Percentiles rank a stretch among this genome's conserved stretches.
These are phyloP conservation scores for Salvelinus alpinus DNA, from an alignment of 2,113 vertebrate species.

Conservation along the genomic window DNA sequence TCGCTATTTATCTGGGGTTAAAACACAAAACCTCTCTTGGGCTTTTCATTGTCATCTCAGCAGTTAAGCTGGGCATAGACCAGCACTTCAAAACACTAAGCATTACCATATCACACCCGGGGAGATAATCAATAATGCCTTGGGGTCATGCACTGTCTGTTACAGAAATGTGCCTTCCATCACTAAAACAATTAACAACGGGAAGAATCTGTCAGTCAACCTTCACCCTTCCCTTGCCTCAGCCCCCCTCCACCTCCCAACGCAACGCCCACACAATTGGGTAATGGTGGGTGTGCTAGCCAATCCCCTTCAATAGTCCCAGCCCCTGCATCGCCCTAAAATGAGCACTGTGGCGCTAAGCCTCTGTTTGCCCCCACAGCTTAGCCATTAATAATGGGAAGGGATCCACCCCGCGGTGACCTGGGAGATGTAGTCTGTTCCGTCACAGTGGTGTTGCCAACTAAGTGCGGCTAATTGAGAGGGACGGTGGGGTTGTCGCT, in stretches of 20 bases:
- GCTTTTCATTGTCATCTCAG: slow-evolving; percentile 39
- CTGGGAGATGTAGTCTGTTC: slow-evolving; percentile 71
- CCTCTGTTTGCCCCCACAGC: slow-evolving; percentile 33
- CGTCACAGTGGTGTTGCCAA: slow-evolving; percentile 58
- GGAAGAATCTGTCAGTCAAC: slow-evolving; percentile 51
- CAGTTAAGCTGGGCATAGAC: slow-evolving; percentile 53
- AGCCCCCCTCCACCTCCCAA: neutral
- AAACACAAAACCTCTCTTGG: slow-evolving; percentile 23
- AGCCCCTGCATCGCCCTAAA: neutral
- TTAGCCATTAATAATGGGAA: slow-evolving; percentile 64
- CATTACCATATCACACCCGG: slow-evolving; percentile 55
- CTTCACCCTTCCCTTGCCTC: slow-evolving; percentile 25
- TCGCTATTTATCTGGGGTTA: slow-evolving; percentile 50
- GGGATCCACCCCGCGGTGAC: slow-evolving; percentile 54
- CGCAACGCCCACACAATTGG: neutral
- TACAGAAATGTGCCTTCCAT: slow-evolving; percentile 41
- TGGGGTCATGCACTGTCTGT: slow-evolving; percentile 12
- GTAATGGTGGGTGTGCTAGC: neutral
- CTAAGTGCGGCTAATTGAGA: slow-evolving; percentile 72
- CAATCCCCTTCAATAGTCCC: neutral
- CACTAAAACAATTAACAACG: slow-evolving; percentile 64
- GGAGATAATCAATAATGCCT: slow-evolving; percentile 60
- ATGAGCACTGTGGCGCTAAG: neutral
- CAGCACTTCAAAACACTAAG: slow-evolving; percentile 46
- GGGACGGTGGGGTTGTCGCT: slow-evolving; percentile 59